These are phyloP conservation scores for Pocillopora damicornis DNA, from an alignment of 64 coral and sea anemone genomes.

Conservation along the genomic window DNA sequence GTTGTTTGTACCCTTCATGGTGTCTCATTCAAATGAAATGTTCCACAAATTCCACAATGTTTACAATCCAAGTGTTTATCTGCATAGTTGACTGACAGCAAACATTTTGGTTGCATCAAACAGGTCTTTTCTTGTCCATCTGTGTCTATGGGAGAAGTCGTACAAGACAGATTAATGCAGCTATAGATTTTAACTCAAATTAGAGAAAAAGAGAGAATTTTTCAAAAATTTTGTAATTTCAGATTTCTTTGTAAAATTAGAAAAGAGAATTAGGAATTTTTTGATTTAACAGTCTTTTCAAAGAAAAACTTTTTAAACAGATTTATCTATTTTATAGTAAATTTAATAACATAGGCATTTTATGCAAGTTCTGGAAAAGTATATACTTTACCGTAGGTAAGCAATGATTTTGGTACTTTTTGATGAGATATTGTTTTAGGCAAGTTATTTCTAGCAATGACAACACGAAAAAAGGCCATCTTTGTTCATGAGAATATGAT, in stretches of 20 bases:
- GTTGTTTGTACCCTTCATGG: too few relatives aligned
- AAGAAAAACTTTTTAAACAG: too few relatives aligned
- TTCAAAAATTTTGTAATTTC: background rate
- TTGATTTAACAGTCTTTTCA: background rate
- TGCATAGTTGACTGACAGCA: background rate
- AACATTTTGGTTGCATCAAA: slow-evolving; percentile 20
- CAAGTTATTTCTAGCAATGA: too few relatives aligned
- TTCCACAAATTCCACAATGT: background rate
- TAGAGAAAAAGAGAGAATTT: background rate
- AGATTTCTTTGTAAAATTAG: background rate
- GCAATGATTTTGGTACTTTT: too few relatives aligned
- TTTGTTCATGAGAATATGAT: too few relatives aligned
- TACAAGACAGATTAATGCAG: slow-evolving; percentile 15
- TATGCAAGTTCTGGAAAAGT: too few relatives aligned
- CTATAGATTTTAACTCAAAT: background rate
- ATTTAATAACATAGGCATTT: too few relatives aligned
- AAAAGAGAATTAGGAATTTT: background rate
- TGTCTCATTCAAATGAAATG: background rate
- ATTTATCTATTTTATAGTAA: too few relatives aligned
- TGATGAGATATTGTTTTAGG: too few relatives aligned
- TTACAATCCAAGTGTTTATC: background rate
- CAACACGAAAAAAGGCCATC: too few relatives aligned
- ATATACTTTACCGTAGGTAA: too few relatives aligned
- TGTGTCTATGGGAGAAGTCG: slow-evolving; percentile 22
- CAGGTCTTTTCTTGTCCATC: slow-evolving; percentile 42